Base-by-base conservation (phyloP, 2,888 invertebrate species). In the Agonum fuliginosum region DNA sequence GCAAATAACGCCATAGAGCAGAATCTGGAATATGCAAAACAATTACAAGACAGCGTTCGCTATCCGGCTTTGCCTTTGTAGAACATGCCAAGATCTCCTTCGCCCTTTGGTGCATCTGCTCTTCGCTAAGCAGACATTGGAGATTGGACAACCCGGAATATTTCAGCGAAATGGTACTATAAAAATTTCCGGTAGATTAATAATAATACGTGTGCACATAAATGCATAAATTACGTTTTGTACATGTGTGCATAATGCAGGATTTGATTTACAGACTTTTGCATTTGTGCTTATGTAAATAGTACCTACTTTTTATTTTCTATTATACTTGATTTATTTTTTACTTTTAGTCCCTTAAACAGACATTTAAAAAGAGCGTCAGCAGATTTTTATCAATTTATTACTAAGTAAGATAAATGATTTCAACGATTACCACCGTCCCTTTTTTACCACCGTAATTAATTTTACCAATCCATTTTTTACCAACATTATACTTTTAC, bases 181-280 rank as follows among this genome's bases (percentile, higher is more conserved):
- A 62, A 62, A 62, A 62, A 27, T 62, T 62, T 62, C 62, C 34
- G 30, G 27, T 62, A 62, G 62, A 30, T 62, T 62, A 14, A 30
- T 62, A 27, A 62, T 30, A 30, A 4, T 27, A 14, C 62, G 27
- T 62, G 34, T 62, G 62, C 62, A 62, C 10, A 62, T 24, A 27
- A 62, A 62, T 62, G 62, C 62, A 62, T 62, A 30, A 1, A 27
- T 62, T 62, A 62, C 51, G 6, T 51, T 51, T 51, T 20, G 51
- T 51, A 8, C 22, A 22, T 12, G 4, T 51, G 19, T 19, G 51
- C 19, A 51, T 51, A n/a, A 20, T 51, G n/a, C 43, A 19, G n/a
- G 10, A 3, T 30, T 30, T 20, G 51, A 51, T 51, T 51, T 51
- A 51, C 2, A 6, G 14, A 20, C n/a, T 51, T 51, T 22, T 43